Base-by-base conservation (phyloP, 2,888 invertebrate genomes). In the Eupeodes luniger region DNA sequence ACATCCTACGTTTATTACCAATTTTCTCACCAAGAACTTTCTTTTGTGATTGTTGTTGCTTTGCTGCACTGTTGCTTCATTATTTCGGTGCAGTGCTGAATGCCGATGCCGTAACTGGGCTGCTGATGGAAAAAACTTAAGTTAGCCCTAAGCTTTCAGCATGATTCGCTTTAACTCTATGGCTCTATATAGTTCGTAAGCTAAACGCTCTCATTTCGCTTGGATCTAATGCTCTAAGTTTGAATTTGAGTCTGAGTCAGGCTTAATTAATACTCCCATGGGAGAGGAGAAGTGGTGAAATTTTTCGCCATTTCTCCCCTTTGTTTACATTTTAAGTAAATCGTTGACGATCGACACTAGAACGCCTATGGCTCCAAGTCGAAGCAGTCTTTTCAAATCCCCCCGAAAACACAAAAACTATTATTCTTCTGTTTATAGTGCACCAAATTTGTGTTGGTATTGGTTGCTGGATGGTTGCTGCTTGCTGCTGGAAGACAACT, bases 21-120 rank as follows among this genome's bases (percentile, higher is more conserved):
- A 69, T 81, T 85, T 80, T 78, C 85, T 78, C 77, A 78, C 69
- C 76, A 64, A 62, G 78, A 81, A 85, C 81, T 78, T 78, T 85
- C 78, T 74, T 78, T 81, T 75, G 79, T 61, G 67, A 69, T 81
- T 75, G 79, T 61, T 74, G 27, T 14, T 14, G 19, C 6, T 19
- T 78, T 36, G n/a, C 12, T 47, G 27, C 2, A 3, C 27, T 49
- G 55, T 64, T 55, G 51, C 36, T 27, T 27, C 27, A 69, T 44
- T 70, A 55, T 55, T 55, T 40, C 27, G 5, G 40, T 40, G 40
- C 40, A 7, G 40, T 69, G 36, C 6, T n/a, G n/a, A 11, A 7
- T n/a, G 19, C 34, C 34, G 40, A 6, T 27, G 16, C 4, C 36
- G 61, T 14, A 51, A 44, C 14, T 57, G 27, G 27, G 27, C 47